Evolutionary conservation across 2,797 vertebrate genomes (phyloP), one percentile per base, ranked within the genome.

Genomic region (Tragopan temminckii): DNA sequence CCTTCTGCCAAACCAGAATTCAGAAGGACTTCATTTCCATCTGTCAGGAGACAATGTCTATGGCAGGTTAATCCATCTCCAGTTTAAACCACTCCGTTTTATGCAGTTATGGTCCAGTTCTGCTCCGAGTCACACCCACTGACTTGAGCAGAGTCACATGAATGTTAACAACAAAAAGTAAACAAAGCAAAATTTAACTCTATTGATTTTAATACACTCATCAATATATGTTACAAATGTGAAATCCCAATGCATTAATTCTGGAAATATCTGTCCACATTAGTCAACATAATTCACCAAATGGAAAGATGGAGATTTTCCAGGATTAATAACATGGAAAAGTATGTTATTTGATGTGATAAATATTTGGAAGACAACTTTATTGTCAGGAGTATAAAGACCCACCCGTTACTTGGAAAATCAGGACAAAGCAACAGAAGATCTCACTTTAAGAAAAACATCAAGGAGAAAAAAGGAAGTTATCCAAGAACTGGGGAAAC

Each of bases 361-460:
- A 97, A 97, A 94, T 95, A 96, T 95, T 97, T 97, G 97, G 96
- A 97, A 96, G 70, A 71, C 87, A 77, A 80, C 85, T 93, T 96
- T 95, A 97, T 95, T 97, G 83, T 97, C 95, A 97, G 89, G 94
- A 97, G 94, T 93, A 82, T 85, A 88, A 95, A 92, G 95, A 96
- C 93, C 95, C 96, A 96, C 96, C 96, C 95, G 11, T 94, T 97
- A 94, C 96, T 97, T 95, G 96, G 96, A 97, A 97, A 97, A 89
- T 90, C 74, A 81, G 91, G 87, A 96, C 95, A 92, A 88, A 97
- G 92, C 77, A 96, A 96, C 83, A 94, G 88, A 96, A 94, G 95
- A 91, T 91, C 87, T 96, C 90, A 95, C 94, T 96, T 93, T 89
- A 94, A 96, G 94, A 92, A 95, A 97, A 96, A 94, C 91, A 95